Evolutionary conservation across 2,113 vertebrate genomes (phyloP), one percentile per base, ranked within the genome.

Genomic region (Bufo gargarizans): DNA sequence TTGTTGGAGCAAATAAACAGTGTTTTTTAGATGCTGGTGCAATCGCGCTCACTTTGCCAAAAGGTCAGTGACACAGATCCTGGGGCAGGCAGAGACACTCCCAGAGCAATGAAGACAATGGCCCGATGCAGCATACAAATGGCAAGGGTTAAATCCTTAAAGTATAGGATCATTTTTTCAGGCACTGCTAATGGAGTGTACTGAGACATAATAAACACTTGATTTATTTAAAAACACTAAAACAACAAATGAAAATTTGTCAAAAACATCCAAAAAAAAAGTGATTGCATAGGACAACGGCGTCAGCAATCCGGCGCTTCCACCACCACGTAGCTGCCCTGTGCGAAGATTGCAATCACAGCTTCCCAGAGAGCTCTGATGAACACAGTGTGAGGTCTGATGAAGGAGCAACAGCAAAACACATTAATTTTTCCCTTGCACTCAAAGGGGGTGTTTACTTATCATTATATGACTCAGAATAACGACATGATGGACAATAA

Each of bases 351-450:
- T 83, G 81, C 61, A 83, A 83, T 83, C 81, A 67, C 61, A 16
- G 47, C 0, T 65, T 83, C 81, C 81, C 3, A 20, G 61, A 47
- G 47, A 67, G 59, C 45, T 47, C 80, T 82, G 80, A 82, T 82
- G 61, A 83, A n/a, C 81, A 0, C 81, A 67, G 81, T 83, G 81
- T 83, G 61, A 67, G 61, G 81, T 33, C 63, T 83, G 61, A 83
- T 83, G 61, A 69, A 83, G 47, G 13, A 69, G 10, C 45, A 65
- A 53, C 1, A 22, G 69, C 19, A 67, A 67, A 33, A 43, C 22
- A 20, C 50, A 20, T 50, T 20, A 10, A 53, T 43, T 65, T 65
- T 63, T 65, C 50, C 33, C 43, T 45, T 49, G 11, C 14, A 67
- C 45, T 63, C 22, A 11, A 61, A 4, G 79, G 58, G 4, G n/a